Percentiles rank a stretch among this genome's conserved stretches.
phyloP scores from a whole-genome alignment of 1,140 invertebrate species.

The Leptestheria dahalacensis region DNA sequence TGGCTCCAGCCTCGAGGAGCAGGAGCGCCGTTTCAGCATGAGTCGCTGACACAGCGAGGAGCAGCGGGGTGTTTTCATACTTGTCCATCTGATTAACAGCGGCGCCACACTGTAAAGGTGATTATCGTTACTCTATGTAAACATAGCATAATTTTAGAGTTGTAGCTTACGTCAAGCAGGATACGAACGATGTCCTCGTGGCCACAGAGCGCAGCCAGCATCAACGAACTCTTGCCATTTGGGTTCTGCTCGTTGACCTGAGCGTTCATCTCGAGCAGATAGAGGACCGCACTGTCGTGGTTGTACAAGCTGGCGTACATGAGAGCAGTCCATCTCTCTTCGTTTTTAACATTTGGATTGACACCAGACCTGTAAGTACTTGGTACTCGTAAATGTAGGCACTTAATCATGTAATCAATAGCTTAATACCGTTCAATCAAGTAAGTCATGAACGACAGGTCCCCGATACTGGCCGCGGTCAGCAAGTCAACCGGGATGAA shows the following conservation, averaged over 20 bases:
- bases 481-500: background rate
- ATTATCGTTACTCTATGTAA: background rate
- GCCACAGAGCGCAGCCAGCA: conserved; percentile 3
- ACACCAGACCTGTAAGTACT: background rate
- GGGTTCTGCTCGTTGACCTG: background rate
- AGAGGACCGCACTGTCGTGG: background rate
- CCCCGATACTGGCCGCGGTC: conserved; percentile 3
- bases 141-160: background rate
- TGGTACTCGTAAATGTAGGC: background rate
- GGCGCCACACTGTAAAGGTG: conserved; percentile 2
- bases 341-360: background rate
- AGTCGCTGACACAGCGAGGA: conserved; percentile 1
- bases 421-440: background rate
- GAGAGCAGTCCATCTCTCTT: background rate
- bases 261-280: conserved; percentile 7
- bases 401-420: background rate
- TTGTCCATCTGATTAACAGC: background rate
- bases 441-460: background rate
- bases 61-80: background rate
- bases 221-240: background rate
- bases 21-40: conserved; percentile 7
- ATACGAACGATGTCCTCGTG: conserved; percentile 1
- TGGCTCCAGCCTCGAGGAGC: background rate
- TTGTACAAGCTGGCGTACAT: conserved; percentile 8
- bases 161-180: background rate